A percentile compares a stretch with the other conserved stretches of the same genome.
Conservation (phyloP, 2,888 invertebrate species). For the Epirrhoe alternata region DNA sequence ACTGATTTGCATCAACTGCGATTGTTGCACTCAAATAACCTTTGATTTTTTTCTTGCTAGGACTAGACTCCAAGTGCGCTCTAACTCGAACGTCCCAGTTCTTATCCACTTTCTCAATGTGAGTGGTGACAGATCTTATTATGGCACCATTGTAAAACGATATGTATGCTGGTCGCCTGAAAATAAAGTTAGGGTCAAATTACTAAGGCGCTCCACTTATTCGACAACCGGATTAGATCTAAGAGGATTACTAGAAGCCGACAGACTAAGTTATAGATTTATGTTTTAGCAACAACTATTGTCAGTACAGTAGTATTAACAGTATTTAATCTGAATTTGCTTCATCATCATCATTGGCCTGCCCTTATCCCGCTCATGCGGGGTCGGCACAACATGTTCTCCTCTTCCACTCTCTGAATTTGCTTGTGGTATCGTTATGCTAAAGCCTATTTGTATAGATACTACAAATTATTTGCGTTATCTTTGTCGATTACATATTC, state of each 20-base stretch:
- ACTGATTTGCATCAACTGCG: constrained; percentile 63
- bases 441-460: no score
- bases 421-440: no score
- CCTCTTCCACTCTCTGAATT: no score
- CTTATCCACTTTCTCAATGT: constrained; percentile 54
- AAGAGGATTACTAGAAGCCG: neutral
- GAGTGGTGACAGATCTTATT: constrained; percentile 86
- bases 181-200: constrained; percentile 44
- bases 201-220: neutral
- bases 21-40: constrained; percentile 65
- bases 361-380: no score
- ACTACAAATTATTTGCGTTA: no score
- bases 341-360: no score
- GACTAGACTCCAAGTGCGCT: constrained; percentile 64
- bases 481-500: no score
- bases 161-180: constrained; percentile 88
- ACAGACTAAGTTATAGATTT: no score
- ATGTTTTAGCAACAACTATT: no score
- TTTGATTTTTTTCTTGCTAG: constrained; percentile 47
- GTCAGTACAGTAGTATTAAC: no score
- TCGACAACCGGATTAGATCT: neutral
- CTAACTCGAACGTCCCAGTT: constrained; percentile 64
- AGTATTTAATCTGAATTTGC: no score
- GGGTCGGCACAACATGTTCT: no score
- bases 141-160: constrained; percentile 87